These are phyloP conservation scores for Ellobius talpinus DNA, from an alignment of 2,113 vertebrate species.

Conservation along the genomic window DNA sequence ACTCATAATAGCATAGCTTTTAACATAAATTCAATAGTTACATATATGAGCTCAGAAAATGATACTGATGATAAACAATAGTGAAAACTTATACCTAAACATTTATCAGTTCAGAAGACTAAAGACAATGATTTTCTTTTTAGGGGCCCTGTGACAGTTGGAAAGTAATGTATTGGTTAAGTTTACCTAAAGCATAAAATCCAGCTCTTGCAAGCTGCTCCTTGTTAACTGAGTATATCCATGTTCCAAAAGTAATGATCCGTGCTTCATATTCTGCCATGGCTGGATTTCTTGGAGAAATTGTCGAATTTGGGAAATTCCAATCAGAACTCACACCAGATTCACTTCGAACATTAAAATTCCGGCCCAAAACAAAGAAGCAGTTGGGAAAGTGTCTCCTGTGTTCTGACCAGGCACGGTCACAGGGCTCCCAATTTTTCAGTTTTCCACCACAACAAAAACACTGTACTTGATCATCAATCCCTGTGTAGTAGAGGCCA, in stretches of 20 bases:
- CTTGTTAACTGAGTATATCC: constrained; percentile 88
- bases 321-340: constrained; percentile 70
- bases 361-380: constrained; percentile 93
- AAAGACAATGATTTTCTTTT: constrained; percentile 60
- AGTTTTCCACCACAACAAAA: constrained; percentile 95
- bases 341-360: constrained; percentile 89
- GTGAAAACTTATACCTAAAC: constrained; percentile 37
- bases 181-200: constrained; percentile 94
- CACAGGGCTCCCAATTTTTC: constrained; percentile 91
- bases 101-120: constrained; percentile 50
- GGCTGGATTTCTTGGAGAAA: constrained; percentile 78
- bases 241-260: constrained; percentile 88
- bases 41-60: constrained; percentile 6
- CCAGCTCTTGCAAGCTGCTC: constrained; percentile 94
- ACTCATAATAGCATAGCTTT: constrained; percentile 48
- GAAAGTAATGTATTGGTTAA: constrained; percentile 66
- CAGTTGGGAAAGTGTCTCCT: constrained; percentile 91
- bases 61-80: constrained; percentile 39
- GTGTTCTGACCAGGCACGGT: constrained; percentile 94
- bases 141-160: constrained; percentile 27
- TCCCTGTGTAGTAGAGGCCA: constrained; percentile 92
- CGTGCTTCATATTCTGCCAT: constrained; percentile 92
- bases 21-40: constrained; percentile 55
- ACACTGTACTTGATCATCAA: constrained; percentile 92
- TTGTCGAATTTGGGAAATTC: constrained; percentile 66